Evolutionary conservation across 2,113 vertebrate genomes (phyloP).

Genomic region (Crocuta crocuta): DNA sequence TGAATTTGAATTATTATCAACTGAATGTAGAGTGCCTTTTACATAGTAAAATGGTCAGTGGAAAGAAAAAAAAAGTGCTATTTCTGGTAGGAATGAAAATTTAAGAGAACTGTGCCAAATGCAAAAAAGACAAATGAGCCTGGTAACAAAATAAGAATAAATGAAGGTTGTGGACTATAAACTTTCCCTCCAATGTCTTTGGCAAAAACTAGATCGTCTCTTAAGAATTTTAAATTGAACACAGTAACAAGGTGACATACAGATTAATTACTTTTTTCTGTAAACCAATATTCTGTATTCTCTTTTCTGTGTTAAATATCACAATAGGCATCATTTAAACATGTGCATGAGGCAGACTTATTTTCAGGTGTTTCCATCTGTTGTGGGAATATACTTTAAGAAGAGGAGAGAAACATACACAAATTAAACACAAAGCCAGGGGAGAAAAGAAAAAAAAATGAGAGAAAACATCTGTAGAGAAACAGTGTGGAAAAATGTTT

Average conservation of each 20-base stretch:
- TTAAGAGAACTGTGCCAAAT: not conserved
- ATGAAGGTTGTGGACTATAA: not conserved
- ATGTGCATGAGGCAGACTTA: slow-evolving; percentile 57
- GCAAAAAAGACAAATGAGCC: not conserved
- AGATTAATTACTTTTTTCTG: not conserved
- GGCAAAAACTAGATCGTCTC: not conserved
- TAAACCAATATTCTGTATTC: not conserved
- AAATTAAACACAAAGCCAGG: slow-evolving; percentile 74
- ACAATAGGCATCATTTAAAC: slow-evolving; percentile 48
- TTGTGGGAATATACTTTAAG: slow-evolving; percentile 69
- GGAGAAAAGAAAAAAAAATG: not conserved
- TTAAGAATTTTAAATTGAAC: slow-evolving; percentile 1
- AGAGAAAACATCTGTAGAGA: slow-evolving; percentile 78
- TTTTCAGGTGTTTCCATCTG: slow-evolving; percentile 78
- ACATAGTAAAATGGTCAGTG: not conserved
- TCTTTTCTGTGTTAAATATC: not conserved
- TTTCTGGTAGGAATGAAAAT: not conserved
- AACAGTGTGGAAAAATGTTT: slow-evolving; percentile 80
- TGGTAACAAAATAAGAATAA: not conserved
- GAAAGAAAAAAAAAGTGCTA: not conserved
- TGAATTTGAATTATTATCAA: not conserved
- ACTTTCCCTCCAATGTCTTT: not conserved
- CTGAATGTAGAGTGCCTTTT: not conserved
- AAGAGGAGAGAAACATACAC: slow-evolving; percentile 65
- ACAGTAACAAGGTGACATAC: not conserved